Base-by-base conservation (phyloP, 1,140 invertebrate species). In the Tribolium madens region DNA sequence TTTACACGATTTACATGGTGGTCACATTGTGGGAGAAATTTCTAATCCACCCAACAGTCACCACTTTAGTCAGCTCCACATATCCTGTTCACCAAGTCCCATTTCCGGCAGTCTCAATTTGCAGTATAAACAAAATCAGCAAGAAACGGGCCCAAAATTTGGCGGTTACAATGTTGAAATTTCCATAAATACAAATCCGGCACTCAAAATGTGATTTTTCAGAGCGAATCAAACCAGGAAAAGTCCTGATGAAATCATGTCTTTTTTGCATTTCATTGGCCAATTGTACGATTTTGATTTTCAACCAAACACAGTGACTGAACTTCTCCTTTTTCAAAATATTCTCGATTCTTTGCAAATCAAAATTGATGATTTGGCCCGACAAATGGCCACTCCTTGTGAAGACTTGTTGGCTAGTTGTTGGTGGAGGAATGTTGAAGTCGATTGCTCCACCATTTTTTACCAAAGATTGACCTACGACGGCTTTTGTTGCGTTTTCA, bases 81-180 rank as follows among this genome's bases (percentile, higher is more conserved):
- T 71, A 47, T 36, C 68, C 42, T 3, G 47, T 71, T 7, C 2
- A 4, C 6, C 5, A 71, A n/a, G 42, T 71, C 7, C 42, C 68
- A 10, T 71, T 71, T 21, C 68, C 68, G 7, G 68, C 36, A 26
- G 68, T 71, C 1, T 1, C 36, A 4, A 21, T 71, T 47, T 71
- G 68, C 36, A 71, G 68, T n/a, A 9, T 47, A 47, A 71, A 71
- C 36, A 71, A 71, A 71, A 46, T 71, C 36, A 71, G 68, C 12
- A 71, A 50, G 17, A 71, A 47, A 12, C 9, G 57, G 12, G 57
- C 57, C 1, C 21, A n/a, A 31, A 12, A 33, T 2, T 3, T 64
- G 21, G 57, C 57, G 5, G 4, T 12, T 3, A 9, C n/a, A 3
- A 36, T 64, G 57, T 64, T 33, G 12, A 21, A 31, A 18, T 14